These are phyloP conservation scores for Notodromas monacha DNA, from an alignment of 2,888 invertebrate species.

Conservation along the genomic window DNA sequence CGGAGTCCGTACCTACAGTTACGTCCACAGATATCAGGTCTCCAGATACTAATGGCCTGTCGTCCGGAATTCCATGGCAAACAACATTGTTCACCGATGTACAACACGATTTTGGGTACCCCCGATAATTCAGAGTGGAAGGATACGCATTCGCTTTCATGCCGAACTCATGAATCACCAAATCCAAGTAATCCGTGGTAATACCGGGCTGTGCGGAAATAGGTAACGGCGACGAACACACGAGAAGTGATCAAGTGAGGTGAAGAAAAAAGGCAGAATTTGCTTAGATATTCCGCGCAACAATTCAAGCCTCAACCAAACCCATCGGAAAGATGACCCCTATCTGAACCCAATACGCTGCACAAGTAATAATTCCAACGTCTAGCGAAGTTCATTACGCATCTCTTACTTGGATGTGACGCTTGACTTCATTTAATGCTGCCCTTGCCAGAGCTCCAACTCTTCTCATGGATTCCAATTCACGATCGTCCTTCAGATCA, in stretches of 20 bases:
- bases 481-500: no score
- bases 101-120: conserved; percentile 61
- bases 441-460: no score
- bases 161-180: conserved; percentile 31
- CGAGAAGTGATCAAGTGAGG: neutral
- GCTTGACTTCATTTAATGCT: no score
- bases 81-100: conserved; percentile 69
- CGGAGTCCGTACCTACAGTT: conserved; percentile 27
- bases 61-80: conserved; percentile 74
- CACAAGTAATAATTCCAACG: no score
- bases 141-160: conserved; percentile 47
- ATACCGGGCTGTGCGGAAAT: conserved; percentile 22
- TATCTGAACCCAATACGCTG: no score
- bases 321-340: no score
- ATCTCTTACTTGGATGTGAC: no score
- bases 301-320: no score
- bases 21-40: conserved; percentile 72
- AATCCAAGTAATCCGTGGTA: conserved; percentile 55
- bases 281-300: no score
- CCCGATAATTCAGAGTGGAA: conserved; percentile 49
- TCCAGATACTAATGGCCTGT: conserved; percentile 38
- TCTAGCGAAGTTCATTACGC: no score
- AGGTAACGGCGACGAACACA: neutral
- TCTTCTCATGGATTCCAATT: no score
- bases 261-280: conserved; percentile 1